Evolutionary conservation across 1,140 invertebrate genomes (phyloP), one percentile per base, ranked within the genome.

Genomic region (Ruditapes philippinarum): DNA sequence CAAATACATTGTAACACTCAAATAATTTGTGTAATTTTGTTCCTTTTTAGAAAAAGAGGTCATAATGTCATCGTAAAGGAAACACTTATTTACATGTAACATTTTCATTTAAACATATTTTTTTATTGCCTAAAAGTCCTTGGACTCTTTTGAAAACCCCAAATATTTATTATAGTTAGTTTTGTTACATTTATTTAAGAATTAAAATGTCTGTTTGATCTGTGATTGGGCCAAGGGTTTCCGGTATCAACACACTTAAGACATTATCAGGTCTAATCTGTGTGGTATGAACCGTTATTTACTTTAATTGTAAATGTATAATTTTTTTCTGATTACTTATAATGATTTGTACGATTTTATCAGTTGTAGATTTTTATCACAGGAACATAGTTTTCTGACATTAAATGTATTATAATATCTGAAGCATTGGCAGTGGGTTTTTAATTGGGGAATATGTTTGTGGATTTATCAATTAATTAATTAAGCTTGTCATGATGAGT

Each of bases 151-250:
- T 78, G 7, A 3, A 7, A 28, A 11, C n/a, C n/a, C n/a, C n/a
- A n/a, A n/a, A n/a, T n/a, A 19, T 7, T 11, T 62, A 28, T 62
- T 28, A 4, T 38, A 38, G 14, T 14, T 7, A 33, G 38, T 70
- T 70, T 70, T 70, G 65, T 70, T 70, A 62, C 57, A 70, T 70
- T 70, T 70, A 70, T 70, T 70, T 70, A 70, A 70, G 28, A 25
- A 38, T 70, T 70, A 70, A 28, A 9, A 38, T 4, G 14, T 38
- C 14, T 70, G 33, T 70, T 4, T 38, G 33, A 36, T 70, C 65
- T 70, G 36, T 70, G 36, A 70, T 70, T 40, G 57, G 3, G 11
- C 7, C 28, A 9, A 28, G 57, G 57, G 7, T 62, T 11, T 62
- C 1, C 9, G 57, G 57, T 62, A 62, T 62, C 25, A 62, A 28